Conservation (phyloP, 2,797 vertebrate genomes). For the Ctenopoma multispine region DNA sequence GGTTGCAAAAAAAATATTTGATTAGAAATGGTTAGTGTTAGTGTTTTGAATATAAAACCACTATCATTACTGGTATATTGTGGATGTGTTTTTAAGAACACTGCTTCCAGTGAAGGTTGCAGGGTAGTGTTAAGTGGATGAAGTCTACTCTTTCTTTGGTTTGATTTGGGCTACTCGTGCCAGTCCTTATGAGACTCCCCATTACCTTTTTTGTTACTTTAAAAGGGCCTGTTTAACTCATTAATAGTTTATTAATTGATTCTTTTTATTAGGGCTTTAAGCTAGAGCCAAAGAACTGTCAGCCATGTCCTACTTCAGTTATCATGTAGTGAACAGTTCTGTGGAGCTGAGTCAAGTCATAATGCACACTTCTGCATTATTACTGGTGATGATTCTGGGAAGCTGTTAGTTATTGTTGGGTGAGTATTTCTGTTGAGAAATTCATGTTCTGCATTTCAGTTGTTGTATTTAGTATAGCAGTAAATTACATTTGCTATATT, state of each 20-base stretch:
- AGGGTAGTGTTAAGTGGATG: slow-evolving; percentile 7
- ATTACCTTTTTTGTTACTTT: slow-evolving; percentile 69
- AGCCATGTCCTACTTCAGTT: slow-evolving; percentile 55
- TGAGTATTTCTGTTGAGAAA: background rate
- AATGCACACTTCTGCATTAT: slow-evolving; percentile 3
- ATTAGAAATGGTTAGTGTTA: slow-evolving; percentile 34
- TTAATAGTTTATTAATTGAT: slow-evolving; percentile 74
- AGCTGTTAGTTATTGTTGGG: background rate
- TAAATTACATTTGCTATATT: background rate
- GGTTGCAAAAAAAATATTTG: background rate
- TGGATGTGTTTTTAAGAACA: background rate
- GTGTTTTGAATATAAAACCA: slow-evolving; percentile 25
- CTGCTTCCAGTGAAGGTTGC: background rate
- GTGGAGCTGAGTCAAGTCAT: slow-evolving; percentile 22
- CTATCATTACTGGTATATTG: background rate
- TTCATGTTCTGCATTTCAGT: background rate
- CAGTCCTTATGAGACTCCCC: slow-evolving; percentile 66
- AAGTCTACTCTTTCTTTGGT: slow-evolving; percentile 43
- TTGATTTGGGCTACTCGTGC: no score
- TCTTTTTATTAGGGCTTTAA: slow-evolving; percentile 70
- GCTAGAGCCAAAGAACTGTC: slow-evolving; percentile 57
- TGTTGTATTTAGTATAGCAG: background rate
- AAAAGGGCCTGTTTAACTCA: slow-evolving; percentile 61
- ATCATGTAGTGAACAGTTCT: slow-evolving; percentile 49
- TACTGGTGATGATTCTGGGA: background rate